Evolutionary conservation across 2,888 invertebrate species (phyloP).

Genomic region (Hanleya hanleyi): DNA sequence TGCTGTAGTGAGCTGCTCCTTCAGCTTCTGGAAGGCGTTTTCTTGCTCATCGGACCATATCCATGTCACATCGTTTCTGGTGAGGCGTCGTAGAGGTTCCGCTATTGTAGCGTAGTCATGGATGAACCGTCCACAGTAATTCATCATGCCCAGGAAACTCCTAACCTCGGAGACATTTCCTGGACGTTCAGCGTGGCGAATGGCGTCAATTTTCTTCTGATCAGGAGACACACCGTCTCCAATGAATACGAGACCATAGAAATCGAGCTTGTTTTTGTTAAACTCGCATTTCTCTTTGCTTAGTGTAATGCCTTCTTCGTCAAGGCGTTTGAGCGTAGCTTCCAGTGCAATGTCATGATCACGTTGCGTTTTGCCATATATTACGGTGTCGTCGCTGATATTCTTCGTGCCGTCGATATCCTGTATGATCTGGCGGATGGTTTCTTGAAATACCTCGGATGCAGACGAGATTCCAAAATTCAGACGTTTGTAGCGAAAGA

Average conservation of each 20-base stretch:
- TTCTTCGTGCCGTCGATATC: slow-evolving; percentile 34
- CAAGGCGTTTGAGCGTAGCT: slow-evolving; percentile 23
- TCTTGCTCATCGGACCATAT: slow-evolving; percentile 35
- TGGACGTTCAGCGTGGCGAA: slow-evolving; percentile 37
- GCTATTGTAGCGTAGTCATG: slow-evolving; percentile 35
- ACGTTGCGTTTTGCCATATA: slow-evolving; percentile 33
- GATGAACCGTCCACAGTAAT: slow-evolving; percentile 46
- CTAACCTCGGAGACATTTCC: slow-evolving; percentile 39
- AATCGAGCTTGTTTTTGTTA: neutral
- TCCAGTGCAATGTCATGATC: slow-evolving; percentile 36
- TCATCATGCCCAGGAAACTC: slow-evolving; percentile 45
- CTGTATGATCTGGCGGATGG: slow-evolving; percentile 25
- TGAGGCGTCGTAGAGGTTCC: slow-evolving; percentile 43
- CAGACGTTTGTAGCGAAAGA: slow-evolving; percentile 40
- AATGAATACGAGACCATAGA: slow-evolving; percentile 3
- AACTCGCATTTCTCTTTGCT: neutral
- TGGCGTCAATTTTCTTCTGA: slow-evolving; percentile 38
- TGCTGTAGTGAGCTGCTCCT: slow-evolving; percentile 28
- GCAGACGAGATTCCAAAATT: slow-evolving; percentile 41
- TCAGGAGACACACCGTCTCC: slow-evolving; percentile 29
- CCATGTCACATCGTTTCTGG: slow-evolving; percentile 37
- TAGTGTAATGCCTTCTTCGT: slow-evolving; percentile 15
- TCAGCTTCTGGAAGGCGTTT: slow-evolving; percentile 35
- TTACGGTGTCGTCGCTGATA: slow-evolving; percentile 44
- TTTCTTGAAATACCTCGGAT: slow-evolving; percentile 40